These are phyloP conservation scores for Cnemophilus loriae DNA, from an alignment of 2,113 vertebrate genomes.

Conservation along the genomic window DNA sequence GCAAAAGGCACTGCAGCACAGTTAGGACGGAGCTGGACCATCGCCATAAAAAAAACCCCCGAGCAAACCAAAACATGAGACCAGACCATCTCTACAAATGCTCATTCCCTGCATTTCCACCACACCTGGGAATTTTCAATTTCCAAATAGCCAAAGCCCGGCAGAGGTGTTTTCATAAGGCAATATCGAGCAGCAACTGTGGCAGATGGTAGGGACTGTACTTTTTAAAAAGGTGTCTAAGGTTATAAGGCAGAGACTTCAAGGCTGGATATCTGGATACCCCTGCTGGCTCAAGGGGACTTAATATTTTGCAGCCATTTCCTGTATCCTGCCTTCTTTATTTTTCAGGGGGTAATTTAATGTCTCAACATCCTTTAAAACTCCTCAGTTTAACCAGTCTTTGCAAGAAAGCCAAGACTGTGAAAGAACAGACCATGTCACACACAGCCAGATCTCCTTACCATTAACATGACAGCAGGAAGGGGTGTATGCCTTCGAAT, in stretches of 20 bases:
- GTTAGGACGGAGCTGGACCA: background rate
- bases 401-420: background rate
- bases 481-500: constrained; percentile 69
- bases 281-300: background rate
- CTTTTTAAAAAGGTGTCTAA: background rate
- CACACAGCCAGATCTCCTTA: constrained; percentile 2
- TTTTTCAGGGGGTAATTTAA: background rate
- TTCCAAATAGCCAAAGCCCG: background rate
- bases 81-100: background rate
- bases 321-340: background rate
- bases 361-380: background rate
- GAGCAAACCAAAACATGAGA: background rate
- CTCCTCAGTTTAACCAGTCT: background rate
- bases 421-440: background rate
- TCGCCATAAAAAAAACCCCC: background rate
- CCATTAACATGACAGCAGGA: constrained; percentile 70
- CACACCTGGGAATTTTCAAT: background rate
- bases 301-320: background rate
- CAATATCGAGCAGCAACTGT: background rate
- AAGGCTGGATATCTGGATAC: background rate
- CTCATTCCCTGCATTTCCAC: background rate
- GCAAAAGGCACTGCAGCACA: background rate
- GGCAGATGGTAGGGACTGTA: background rate
- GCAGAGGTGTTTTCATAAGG: background rate
- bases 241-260: background rate